Percentiles rank a stretch among this genome's conserved stretches.
These are phyloP conservation scores for Harpagifer antarcticus DNA, from an alignment of 2,797 vertebrate species.

Conservation along the genomic window DNA sequence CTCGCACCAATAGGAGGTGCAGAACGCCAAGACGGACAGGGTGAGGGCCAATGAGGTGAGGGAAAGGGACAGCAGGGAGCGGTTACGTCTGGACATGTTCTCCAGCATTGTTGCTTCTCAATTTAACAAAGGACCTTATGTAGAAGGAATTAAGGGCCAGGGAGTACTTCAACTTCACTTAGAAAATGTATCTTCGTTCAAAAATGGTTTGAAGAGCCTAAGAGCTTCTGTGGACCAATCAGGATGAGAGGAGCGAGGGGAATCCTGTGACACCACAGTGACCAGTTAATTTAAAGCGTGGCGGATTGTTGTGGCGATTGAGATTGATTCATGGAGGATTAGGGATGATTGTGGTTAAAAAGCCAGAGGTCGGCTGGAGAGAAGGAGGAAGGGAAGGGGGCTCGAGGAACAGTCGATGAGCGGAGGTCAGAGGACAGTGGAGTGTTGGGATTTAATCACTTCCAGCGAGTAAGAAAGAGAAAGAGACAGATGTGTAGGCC, in stretches of 20 bases:
- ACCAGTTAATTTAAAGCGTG: background rate
- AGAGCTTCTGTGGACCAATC: slow-evolving; percentile 1
- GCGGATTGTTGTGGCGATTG: background rate
- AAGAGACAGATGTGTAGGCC: slow-evolving; percentile 66
- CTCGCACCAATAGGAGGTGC: slow-evolving; percentile 87
- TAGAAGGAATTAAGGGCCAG: background rate
- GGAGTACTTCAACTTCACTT: background rate
- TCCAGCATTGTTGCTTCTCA: slow-evolving; percentile 70
- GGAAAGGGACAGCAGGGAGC: slow-evolving; percentile 81
- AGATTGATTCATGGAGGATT: slow-evolving; percentile 43
- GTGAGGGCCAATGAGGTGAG: slow-evolving; percentile 84
- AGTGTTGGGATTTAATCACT: slow-evolving; percentile 61
- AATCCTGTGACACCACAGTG: background rate
- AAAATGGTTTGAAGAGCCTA: background rate
- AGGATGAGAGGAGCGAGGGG: background rate
- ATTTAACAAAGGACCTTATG: background rate
- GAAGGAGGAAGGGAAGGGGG: background rate
- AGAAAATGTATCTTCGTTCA: background rate
- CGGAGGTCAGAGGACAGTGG: slow-evolving; percentile 51
- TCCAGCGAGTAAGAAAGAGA: slow-evolving; percentile 19
- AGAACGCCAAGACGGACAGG: slow-evolving; percentile 82
- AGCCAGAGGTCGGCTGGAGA: slow-evolving; percentile 23
- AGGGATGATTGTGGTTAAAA: slow-evolving; percentile 44
- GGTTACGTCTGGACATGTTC: slow-evolving; percentile 79
- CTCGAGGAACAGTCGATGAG: slow-evolving; percentile 21